Evolutionary conservation across 2,797 vertebrate species (phyloP).

Genomic region (Anguilla megastoma): DNA sequence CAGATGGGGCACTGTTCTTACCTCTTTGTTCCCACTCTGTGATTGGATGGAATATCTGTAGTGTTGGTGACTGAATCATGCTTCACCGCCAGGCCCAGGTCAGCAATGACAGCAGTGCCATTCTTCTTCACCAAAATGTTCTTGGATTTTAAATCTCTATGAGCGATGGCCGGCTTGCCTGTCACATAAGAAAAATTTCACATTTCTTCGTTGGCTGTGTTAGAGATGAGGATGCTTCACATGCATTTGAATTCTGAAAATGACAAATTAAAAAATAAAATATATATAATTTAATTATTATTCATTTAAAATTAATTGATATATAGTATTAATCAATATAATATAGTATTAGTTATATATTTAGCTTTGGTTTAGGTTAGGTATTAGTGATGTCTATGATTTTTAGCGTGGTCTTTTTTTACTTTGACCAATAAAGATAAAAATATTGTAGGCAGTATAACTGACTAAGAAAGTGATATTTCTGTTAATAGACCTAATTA

Average conservation of each 20-base stretch:
- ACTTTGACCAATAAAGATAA: too few species aligned
- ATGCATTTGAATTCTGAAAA: neutral
- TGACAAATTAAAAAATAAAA: neutral
- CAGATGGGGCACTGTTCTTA: conserved; percentile 46
- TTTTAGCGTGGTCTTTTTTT: too few species aligned
- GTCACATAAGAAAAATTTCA: conserved; percentile 39
- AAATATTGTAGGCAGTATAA: too few species aligned
- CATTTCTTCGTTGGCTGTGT: neutral
- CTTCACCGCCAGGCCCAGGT: conserved; percentile 93
- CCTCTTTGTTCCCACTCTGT: conserved; percentile 95
- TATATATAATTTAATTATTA: too few species aligned
- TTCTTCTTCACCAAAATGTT: conserved; percentile 96
- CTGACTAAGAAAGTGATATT: neutral
- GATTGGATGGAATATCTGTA: conserved; percentile 90
- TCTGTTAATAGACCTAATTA: neutral
- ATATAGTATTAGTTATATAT: neutral
- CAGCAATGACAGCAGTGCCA: conserved; percentile 89
- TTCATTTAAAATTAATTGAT: too few species aligned
- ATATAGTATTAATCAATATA: too few species aligned
- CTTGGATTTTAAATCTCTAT: conserved; percentile 96
- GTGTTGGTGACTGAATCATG: conserved; percentile 87
- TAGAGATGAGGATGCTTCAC: neutral
- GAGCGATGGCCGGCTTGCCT: conserved; percentile 97
- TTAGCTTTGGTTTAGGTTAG: neutral
- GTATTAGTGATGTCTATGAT: too few species aligned